Evolutionary conservation across 2,888 invertebrate species (phyloP), one percentile per base, ranked within the genome.

Genomic region (Campaea margaritaria): DNA sequence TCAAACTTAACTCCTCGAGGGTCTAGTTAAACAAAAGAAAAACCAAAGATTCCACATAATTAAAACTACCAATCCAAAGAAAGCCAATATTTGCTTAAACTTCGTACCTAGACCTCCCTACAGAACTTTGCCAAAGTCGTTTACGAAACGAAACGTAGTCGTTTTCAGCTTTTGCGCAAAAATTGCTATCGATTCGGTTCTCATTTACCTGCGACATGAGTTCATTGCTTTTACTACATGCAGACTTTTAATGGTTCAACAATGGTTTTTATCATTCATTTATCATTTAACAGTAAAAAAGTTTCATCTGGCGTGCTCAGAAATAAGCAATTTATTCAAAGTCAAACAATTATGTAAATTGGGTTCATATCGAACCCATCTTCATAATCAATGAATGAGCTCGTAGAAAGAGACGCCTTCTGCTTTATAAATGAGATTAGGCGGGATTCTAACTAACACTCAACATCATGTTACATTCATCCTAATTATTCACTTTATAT

Each of bases 171-270:
- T 34, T 38, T n/a, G 13, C 27, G 36, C 38, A 49, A 48, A 55
- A 42, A 55, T 36, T 43, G 21, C 28, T n/a, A 28, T 44, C 44
- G 44, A 49, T 56, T 49, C 39, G 48, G 36, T 4, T 44, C 36
- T 15, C 15, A 49, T 15, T 21, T 45, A 28, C 27, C 50, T 49
- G 41, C 14, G 41, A 41, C 27, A 57, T 34, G 34, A 51, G 34
- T n/a, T 44, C 51, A 57, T 50, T 16, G 31, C 34, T 50, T 36
- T 31, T 14, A 55, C 39, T 44, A 51, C 41, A 14, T 51, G 31
- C 50, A 45, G 16, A 45, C 50, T 56, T 50, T 56, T 57, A 57
- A 57, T 28, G 50, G 34, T 45, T 31, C 21, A 16, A 50, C 50
- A 51, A 51, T 58, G 51, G n/a, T n/a, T n/a, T n/a, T n/a, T n/a